Base-by-base conservation (phyloP, 2,113 vertebrate species). In the Gobiocypris rarus region DNA sequence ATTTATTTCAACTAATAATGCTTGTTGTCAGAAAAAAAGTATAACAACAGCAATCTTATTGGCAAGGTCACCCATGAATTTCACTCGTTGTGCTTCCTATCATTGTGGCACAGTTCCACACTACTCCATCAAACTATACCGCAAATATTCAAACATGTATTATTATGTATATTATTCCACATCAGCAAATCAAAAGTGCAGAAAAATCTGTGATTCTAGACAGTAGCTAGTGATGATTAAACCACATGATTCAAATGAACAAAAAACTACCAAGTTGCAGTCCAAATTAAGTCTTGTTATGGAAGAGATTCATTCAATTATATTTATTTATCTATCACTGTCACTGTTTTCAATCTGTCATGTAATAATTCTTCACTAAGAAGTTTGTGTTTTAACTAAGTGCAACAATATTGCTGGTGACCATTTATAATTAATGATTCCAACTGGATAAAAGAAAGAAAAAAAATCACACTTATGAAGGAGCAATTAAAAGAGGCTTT, bases 271-370 rank as follows among this genome's bases (percentile, higher is more conserved):
- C 73, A 75, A 50, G 19, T 48, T 54, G 52, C 69, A 74, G 45
- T 75, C 28, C 3, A 74, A 45, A 83, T 63, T 10, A 61, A 63
- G 75, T 24, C 54, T 70, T 74, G 31, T 79, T 79, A 71, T 41
- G 34, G 81, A 61, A 77, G 54, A 26, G 85, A 83, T 73, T 83
- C 79, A 86, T 86, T 79, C 77, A 58, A n/a, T 24, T 81, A 52
- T n/a, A n/a, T n/a, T n/a, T n/a, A n/a, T n/a, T n/a, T n/a, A 83
- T 59, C 71, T 58, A 75, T 78, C 81, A 71, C 45, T 59, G 26
- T 61, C 41, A 41, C 58, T 43, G 48, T 63, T 56, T 54, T 63
- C 41, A 82, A 63, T 67, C 71, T 77, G 74, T 86, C 79, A 82
- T 76, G 38, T n/a, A 34, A 24, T 75, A 19, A 54, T 22, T 38